Conservation (phyloP, 1,140 invertebrate genomes). For the Dinoponera quadriceps region DNA sequence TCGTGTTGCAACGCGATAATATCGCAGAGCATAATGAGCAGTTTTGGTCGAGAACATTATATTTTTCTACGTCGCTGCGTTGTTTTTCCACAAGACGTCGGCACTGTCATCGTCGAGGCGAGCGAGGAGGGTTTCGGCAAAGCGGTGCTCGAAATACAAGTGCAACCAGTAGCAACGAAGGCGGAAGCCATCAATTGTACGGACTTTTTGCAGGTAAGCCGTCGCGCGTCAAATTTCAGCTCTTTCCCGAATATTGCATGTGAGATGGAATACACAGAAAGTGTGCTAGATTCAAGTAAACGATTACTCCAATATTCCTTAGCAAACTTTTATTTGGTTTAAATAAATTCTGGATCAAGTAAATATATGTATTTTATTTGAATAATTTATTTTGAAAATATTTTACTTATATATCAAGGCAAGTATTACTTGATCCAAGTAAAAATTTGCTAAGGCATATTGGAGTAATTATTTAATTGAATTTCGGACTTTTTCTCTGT, state of each 20-base stretch:
- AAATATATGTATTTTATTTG: too few relatives aligned
- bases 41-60: background rate
- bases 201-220: slow-evolving; percentile 79
- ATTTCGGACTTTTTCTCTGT: too few relatives aligned
- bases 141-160: slow-evolving; percentile 80
- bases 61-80: background rate
- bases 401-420: too few relatives aligned
- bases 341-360: too few relatives aligned
- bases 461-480: too few relatives aligned
- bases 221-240: background rate
- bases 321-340: too few relatives aligned
- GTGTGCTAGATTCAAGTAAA: too few relatives aligned
- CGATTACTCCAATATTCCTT: too few relatives aligned
- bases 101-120: slow-evolving; percentile 75
- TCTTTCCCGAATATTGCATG: background rate
- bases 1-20: background rate
- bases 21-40: background rate
- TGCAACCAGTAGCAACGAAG: slow-evolving; percentile 65
- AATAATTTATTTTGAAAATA: too few relatives aligned
- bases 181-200: slow-evolving; percentile 76
- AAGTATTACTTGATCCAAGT: too few relatives aligned
- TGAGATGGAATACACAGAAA: background rate
- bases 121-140: slow-evolving; percentile 66
- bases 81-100: slow-evolving; percentile 22
- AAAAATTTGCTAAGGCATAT: too few relatives aligned